Percentiles rank a stretch among this genome's conserved stretches.
These are phyloP conservation scores for Xestia sexstrigata DNA, from an alignment of 2,888 invertebrate genomes.

Conservation along the genomic window DNA sequence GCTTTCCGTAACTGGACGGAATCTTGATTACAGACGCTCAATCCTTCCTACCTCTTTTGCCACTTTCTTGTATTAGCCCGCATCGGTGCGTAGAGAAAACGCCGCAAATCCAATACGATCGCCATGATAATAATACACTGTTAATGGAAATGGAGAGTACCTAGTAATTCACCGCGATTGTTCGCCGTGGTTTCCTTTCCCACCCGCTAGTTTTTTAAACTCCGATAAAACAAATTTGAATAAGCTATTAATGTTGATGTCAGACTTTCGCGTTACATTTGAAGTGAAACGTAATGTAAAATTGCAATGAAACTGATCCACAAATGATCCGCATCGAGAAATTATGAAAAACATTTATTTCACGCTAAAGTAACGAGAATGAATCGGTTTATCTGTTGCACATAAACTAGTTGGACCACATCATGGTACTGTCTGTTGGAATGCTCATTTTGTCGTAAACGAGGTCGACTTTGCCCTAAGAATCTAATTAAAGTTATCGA, in stretches of 20 bases:
- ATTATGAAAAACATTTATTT: constrained; percentile 59
- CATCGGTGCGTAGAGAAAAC: constrained; percentile 64
- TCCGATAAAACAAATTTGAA: constrained; percentile 73
- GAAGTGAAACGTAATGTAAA: constrained; percentile 62
- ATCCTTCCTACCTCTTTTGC: constrained; percentile 36
- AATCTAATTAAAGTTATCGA: constrained; percentile 72
- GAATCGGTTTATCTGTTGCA: constrained; percentile 53
- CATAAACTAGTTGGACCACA: constrained; percentile 60
- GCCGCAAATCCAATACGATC: constrained; percentile 70
- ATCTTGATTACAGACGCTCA: constrained; percentile 36
- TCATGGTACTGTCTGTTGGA: constrained; percentile 55
- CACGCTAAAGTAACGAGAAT: constrained; percentile 57
- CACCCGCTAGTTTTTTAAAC: constrained; percentile 73
- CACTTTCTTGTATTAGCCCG: constrained; percentile 51
- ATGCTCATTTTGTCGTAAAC: constrained; percentile 68
- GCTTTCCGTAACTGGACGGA: constrained; percentile 18
- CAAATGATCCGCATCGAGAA: constrained; percentile 50
- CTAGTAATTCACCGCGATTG: constrained; percentile 76
- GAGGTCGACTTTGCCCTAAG: constrained; percentile 70
- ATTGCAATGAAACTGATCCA: constrained; percentile 53
- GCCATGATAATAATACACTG: constrained; percentile 73
- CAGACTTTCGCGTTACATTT: constrained; percentile 72
- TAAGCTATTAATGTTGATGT: constrained; percentile 72
- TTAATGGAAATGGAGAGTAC: constrained; percentile 77
- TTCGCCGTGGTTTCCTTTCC: constrained; percentile 80